Percentiles rank a stretch among this genome's conserved stretches.
phyloP scores from a whole-genome alignment of 2,888 invertebrate genomes.

The Sipha maydis region DNA sequence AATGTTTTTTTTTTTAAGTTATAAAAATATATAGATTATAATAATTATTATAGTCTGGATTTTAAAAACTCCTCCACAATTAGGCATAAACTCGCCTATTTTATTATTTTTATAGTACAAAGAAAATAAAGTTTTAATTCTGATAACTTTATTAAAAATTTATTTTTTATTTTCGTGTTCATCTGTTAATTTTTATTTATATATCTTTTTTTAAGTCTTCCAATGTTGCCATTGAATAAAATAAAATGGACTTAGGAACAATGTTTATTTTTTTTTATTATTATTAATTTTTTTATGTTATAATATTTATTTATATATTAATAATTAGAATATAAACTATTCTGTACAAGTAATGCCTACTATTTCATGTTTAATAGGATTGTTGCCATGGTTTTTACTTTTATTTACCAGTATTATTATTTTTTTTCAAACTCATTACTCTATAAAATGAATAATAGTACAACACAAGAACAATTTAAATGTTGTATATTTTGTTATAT shows the following conservation, averaged over 20 bases:
- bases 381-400: conserved; percentile 61
- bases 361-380: conserved; percentile 60
- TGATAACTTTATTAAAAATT: conserved; percentile 59
- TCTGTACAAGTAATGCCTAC: conserved; percentile 56
- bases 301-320: conserved; percentile 60
- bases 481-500: conserved; percentile 56
- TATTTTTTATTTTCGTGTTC: conserved; percentile 62
- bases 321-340: conserved; percentile 61
- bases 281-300: conserved; percentile 60
- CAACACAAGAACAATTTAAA: conserved; percentile 58
- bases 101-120: conserved; percentile 62
- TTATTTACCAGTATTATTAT: conserved; percentile 59
- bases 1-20: conserved; percentile 48
- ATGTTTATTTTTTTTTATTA: conserved; percentile 51
- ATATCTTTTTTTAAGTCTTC: conserved; percentile 60
- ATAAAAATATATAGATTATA: conserved; percentile 48
- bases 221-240: conserved; percentile 62
- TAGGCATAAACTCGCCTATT: conserved; percentile 49
- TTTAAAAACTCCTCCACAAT: conserved; percentile 56
- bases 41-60: conserved; percentile 59
- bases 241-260: conserved; percentile 62
- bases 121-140: conserved; percentile 61
- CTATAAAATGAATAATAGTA: conserved; percentile 47
- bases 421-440: conserved; percentile 53
- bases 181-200: conserved; percentile 61